Evolutionary conservation across 2,888 invertebrate genomes (phyloP), one percentile per base, ranked within the genome.

Genomic region (Heteropelma amictum): DNA sequence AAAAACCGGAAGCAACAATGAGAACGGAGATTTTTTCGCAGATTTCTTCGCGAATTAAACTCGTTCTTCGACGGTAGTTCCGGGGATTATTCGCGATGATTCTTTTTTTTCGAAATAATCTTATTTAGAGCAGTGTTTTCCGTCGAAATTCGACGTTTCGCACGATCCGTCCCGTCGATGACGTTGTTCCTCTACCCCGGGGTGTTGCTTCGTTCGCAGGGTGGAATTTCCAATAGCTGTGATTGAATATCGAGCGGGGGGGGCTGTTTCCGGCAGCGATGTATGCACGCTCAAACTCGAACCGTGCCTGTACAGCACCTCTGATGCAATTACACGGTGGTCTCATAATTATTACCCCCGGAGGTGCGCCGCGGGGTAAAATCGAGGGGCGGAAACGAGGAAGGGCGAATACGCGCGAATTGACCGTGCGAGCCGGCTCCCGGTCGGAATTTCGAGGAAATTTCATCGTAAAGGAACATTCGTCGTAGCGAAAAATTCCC

Each of bases 231-330:
- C 76, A 79, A 81, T 80, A 80, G 71, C 75, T 79, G 61, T 76
- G 77, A 82, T 81, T 80, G 79, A 75, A 80, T 80, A 72, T 81
- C 79, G 69, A 80, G 78, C 75, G 69, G n/a, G n/a, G n/a, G n/a
- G n/a, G n/a, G 61, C 42, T 60, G 64, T 33, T 71, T 35, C 40
- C 56, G 49, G 51, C n/a, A n/a, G 40, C 54, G 58, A 72, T 56
- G 28, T 74, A 68, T 67, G 67, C 58, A 35, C 60, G 45, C 72
- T 60, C 63, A 58, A 45, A 14, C 38, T 12, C 12, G 4, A 14
- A 14, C 14, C 12, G 14, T 38, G n/a, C n/a, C 38, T 53, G 28
- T 45, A 40, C 47, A 64, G 54, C 60, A 65, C 63, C 35, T 28
- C 76, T 63, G 61, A 77, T 77, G 73, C 65, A 80, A 81, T 82